Percentiles rank a stretch among this genome's conserved stretches.
Conservation (phyloP, 2,888 invertebrate genomes). For the Dynastes hyllus region DNA sequence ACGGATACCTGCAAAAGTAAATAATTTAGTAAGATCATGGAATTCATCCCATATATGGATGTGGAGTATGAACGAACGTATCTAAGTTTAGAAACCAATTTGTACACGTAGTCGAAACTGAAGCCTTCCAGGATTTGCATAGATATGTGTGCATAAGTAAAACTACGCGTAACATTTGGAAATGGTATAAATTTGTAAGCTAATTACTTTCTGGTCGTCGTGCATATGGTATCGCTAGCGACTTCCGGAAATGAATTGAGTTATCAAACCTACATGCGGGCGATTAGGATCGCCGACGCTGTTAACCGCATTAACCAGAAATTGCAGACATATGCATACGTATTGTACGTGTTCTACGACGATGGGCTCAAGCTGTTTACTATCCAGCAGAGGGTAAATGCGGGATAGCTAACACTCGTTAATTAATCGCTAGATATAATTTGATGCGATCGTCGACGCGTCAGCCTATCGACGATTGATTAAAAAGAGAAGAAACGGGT, state of each 20-base stretch:
- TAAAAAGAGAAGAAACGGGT: slow-evolving; percentile 8
- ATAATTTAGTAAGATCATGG: no score
- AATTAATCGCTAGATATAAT: slow-evolving; percentile 22
- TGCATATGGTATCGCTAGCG: slow-evolving; percentile 30
- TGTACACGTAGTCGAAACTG: no score
- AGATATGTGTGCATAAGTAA: not conserved
- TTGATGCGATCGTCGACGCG: slow-evolving; percentile 13
- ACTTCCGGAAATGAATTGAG: slow-evolving; percentile 40
- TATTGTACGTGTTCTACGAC: slow-evolving; percentile 2
- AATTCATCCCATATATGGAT: no score
- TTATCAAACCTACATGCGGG: slow-evolving; percentile 42
- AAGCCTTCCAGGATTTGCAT: not conserved
- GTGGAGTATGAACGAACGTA: no score
- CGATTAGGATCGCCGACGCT: slow-evolving; percentile 29
- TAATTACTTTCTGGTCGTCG: slow-evolving; percentile 18
- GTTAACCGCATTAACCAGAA: slow-evolving; percentile 13
- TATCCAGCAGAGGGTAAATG: slow-evolving; percentile 7
- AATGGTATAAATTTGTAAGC: slow-evolving; percentile 1
- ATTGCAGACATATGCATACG: slow-evolving; percentile 8
- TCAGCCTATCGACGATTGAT: slow-evolving; percentile 26
- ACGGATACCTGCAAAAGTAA: no score
- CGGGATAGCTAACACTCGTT: slow-evolving; percentile 3
- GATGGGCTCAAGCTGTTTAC: slow-evolving; percentile 23
- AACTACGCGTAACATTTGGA: not conserved
- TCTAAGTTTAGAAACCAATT: no score